A percentile compares a stretch with the other conserved stretches of the same genome.
phyloP scores from a whole-genome alignment of 1,140 invertebrate genomes.

The Daktulosphaira vitifoliae region DNA sequence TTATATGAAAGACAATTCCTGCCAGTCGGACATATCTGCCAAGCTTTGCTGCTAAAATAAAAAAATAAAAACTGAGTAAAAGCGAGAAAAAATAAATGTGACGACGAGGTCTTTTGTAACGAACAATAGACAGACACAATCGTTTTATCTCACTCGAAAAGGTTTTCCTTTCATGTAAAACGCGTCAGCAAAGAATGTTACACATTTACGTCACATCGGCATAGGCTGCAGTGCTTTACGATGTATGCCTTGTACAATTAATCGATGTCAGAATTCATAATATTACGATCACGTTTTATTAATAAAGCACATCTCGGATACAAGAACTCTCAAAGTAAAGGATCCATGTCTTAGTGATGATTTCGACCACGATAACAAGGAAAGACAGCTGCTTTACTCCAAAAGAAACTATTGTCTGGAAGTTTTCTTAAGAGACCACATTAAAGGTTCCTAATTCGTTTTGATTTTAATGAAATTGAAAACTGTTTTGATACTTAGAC shows the following conservation, averaged over 20 bases:
- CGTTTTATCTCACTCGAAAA: constrained; percentile 31
- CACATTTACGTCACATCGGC: constrained; percentile 5
- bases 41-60: background rate
- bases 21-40: constrained; percentile 12
- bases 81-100: constrained; percentile 12
- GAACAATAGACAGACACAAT: background rate
- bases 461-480: too few species aligned
- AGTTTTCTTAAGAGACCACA: too few species aligned
- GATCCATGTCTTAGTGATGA: too few species aligned
- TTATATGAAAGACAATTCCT: constrained; percentile 30
- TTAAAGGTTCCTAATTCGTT: too few species aligned
- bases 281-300: constrained; percentile 24
- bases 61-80: constrained; percentile 11
- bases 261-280: constrained; percentile 24
- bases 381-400: too few species aligned
- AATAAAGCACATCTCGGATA: constrained; percentile 14
- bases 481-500: too few species aligned
- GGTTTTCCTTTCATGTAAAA: constrained; percentile 11
- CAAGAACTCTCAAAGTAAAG: constrained; percentile 3
- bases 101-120: constrained; percentile 24
- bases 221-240: background rate
- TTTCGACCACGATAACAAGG: too few species aligned
- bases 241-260: constrained; percentile 21
- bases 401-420: too few species aligned
- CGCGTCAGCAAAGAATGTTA: constrained; percentile 2